Percentiles rank a stretch among this genome's conserved stretches.
Conservation (phyloP, 1,140 invertebrate species). For the Drosophila arizonae region DNA sequence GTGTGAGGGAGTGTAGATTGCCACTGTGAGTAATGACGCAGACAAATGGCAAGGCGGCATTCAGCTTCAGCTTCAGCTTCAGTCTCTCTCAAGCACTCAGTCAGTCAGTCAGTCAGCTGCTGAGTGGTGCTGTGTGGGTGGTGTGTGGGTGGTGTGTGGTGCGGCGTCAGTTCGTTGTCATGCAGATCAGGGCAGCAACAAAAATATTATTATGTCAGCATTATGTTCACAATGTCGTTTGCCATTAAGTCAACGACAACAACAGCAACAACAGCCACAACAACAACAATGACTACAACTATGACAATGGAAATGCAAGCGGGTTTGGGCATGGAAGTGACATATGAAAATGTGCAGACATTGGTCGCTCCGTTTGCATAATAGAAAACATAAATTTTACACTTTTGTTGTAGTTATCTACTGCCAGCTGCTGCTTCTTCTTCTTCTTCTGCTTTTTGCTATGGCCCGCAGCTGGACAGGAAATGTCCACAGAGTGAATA, state of each 20-base stretch:
- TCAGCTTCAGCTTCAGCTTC: slow-evolving; percentile 46
- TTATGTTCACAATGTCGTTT: slow-evolving; percentile 79
- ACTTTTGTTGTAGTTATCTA: slow-evolving; percentile 35
- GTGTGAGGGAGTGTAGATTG: slow-evolving; percentile 40
- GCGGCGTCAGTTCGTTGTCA: slow-evolving; percentile 19
- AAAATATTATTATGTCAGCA: slow-evolving; percentile 80
- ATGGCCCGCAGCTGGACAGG: slow-evolving; percentile 4
- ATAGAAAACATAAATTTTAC: slow-evolving; percentile 73
- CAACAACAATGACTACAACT: not conserved
- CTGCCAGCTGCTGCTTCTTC: too few relatives aligned
- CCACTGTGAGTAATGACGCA: slow-evolving; percentile 75
- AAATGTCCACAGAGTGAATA: not conserved
- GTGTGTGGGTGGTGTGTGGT: not conserved
- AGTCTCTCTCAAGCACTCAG: slow-evolving; percentile 27
- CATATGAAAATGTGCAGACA: slow-evolving; percentile 55
- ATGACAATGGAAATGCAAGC: not conserved
- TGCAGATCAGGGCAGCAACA: slow-evolving; percentile 73
- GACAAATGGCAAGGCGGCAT: slow-evolving; percentile 70
- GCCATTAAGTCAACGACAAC: slow-evolving; percentile 71
- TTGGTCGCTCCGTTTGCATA: slow-evolving; percentile 40
- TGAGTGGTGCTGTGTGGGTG: not conserved
- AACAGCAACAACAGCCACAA: not conserved
- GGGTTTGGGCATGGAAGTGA: slow-evolving; percentile 18
- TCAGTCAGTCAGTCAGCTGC: slow-evolving; percentile 21
- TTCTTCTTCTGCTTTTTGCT: too few relatives aligned